Conservation (phyloP, 2,888 invertebrate genomes). For the Argyresthia albistria region DNA sequence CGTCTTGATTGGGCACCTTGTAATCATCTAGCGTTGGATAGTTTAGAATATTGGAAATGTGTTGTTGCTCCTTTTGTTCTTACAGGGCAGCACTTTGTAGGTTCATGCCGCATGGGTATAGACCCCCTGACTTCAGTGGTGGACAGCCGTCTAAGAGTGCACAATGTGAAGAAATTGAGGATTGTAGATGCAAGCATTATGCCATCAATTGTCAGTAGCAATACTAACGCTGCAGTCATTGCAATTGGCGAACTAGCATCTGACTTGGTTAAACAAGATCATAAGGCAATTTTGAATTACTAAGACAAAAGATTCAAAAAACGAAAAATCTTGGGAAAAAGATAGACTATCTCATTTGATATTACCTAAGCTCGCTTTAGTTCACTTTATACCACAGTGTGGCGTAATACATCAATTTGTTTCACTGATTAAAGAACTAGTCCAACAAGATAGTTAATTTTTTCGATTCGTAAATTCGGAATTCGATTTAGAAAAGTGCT, state of each 20-base stretch:
- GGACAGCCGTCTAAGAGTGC: slow-evolving; percentile 75
- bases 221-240: slow-evolving; percentile 83
- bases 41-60: slow-evolving; percentile 37
- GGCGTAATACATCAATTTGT: too few species aligned
- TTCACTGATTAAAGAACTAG: too few species aligned
- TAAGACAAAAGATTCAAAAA: too few species aligned
- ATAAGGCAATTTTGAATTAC: too few species aligned
- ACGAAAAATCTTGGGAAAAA: too few species aligned
- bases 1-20: slow-evolving; percentile 29
- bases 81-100: slow-evolving; percentile 71
- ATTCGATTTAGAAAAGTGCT: too few species aligned
- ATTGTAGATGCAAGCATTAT: slow-evolving; percentile 85
- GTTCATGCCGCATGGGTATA: slow-evolving; percentile 74
- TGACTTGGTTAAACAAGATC: slow-evolving; percentile 77
- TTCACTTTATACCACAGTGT: too few species aligned
- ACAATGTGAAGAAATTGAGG: slow-evolving; percentile 75
- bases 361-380: too few species aligned
- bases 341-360: too few species aligned
- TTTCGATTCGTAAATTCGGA: too few species aligned
- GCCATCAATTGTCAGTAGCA: slow-evolving; percentile 85
- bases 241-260: slow-evolving; percentile 87
- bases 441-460: too few species aligned
- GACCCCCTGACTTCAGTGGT: slow-evolving; percentile 35
- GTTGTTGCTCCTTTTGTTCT: too few species aligned
- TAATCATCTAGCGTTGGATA: slow-evolving; percentile 23